Base-by-base conservation (phyloP, 2,113 vertebrate species). In the Hirundichthys speculiger region DNA sequence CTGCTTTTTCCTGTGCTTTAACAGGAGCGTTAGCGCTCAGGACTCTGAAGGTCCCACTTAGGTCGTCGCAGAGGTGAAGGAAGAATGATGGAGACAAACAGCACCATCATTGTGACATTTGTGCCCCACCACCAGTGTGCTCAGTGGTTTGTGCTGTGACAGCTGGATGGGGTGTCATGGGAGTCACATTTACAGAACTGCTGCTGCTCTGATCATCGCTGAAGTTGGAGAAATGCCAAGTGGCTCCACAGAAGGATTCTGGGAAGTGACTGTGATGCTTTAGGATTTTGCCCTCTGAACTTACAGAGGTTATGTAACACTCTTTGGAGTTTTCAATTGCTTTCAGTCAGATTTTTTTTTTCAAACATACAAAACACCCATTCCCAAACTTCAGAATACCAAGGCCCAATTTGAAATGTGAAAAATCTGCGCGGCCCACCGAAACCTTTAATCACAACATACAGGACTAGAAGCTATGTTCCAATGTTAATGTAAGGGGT, bases 1-100 rank as follows among this genome's bases (percentile, higher is more conserved):
- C 6, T 88, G 76, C 67, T 86, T 69, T 12, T 68, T 59, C 50
- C 3, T 86, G 77, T 83, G 80, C 67, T 83, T 34, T 77, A 14
- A 38, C 49, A 52, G 34, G 61, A 54, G 55, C 54, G 41, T 61
- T 24, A 5, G 19, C 41, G 66, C 52, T 49, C 46, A 59, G 38
- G 22, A 24, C 46, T 57, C 25, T 5, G 6, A 43, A 3, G 15
- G 18, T 45, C 0, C 25, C 22, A 1, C n/a, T 68, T 68, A 65
- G 69, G 56, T 64, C 80, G 77, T 60, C 0, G 0, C 51, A 70
- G 2, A 73, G 1, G 51, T 45, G 19, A 52, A 47, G 46, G 42
- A 68, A 30, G 34, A 2, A 38, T 14, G 45, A 62, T 20, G 4
- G 41, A 12, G 47, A 38, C 78, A 72, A 80, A 75, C 55, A 85